Base-by-base conservation (phyloP, 2,113 vertebrate genomes). In the Ptyas mucosa region DNA sequence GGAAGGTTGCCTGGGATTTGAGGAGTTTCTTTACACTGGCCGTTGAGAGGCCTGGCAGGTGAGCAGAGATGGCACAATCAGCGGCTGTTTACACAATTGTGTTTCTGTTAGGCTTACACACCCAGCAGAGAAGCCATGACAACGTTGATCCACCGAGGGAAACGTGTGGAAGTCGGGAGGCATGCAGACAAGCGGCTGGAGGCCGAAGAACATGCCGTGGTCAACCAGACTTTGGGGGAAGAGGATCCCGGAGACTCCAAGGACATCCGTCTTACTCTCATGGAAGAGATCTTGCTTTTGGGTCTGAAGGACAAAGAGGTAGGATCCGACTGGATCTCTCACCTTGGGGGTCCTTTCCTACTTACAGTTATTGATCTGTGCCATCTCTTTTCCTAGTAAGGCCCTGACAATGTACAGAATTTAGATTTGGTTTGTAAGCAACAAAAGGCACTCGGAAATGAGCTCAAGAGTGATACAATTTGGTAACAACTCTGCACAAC, bases 271-370 rank as follows among this genome's bases (percentile, higher is more conserved):
- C 98, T 99, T 1, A 99, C 98, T 0, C 98, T 99, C 5, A 98
- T 99, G 98, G 98, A 99, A 96, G 98, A 99, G 94, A 97, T 98
- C 55, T 94, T 99, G 94, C 98, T 99, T 1, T 95, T 99, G 91
- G 98, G 98, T 29, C 96, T 98, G 88, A 98, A 98, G 94, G 98
- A 98, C 95, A 98, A 98, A 94, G 98, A 98, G 98, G 98, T 98
- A 96, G 29, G 7, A 29, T 26, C 39, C 2, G 4, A 5, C 2
- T 0, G 51, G 8, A 8, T 5, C 9, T 7, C 20, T 55, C 39
- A 21, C 11, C 0, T 1, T 21, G 8, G 8, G 20, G 58, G n/a
- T 46, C n/a, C 57, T 88, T 34, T 23, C 9, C 39, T 58, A 5
- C 49, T 75, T 18, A 34, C 1, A 2, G 69, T 46, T 46, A 46